Percentiles rank a stretch among this genome's conserved stretches.
phyloP scores from a whole-genome alignment of 2,113 vertebrate species.

The Cephalophus harveyi region DNA sequence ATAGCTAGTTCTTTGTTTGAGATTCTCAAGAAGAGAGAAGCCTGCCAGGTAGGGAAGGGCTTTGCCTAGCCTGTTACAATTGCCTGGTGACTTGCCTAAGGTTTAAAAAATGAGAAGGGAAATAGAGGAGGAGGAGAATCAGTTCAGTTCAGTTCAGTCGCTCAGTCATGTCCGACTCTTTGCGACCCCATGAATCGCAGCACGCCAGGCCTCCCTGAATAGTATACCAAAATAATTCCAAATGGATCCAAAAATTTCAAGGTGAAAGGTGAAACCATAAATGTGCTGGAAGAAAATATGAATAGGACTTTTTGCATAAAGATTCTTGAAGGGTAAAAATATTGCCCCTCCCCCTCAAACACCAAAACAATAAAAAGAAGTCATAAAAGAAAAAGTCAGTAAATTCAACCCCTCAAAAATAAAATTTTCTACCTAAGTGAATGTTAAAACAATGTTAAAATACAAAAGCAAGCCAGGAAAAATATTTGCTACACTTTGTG shows the following conservation, averaged over 20 bases:
- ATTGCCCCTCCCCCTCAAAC: neutral
- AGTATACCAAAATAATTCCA: neutral
- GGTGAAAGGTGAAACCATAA: neutral
- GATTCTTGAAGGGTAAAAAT: neutral
- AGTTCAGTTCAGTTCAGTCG: too few species aligned
- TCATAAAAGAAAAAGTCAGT: neutral
- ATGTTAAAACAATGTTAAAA: neutral
- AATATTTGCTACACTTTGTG: neutral
- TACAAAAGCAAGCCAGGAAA: neutral
- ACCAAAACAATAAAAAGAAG: neutral
- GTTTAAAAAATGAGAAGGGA: neutral
- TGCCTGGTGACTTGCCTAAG: neutral
- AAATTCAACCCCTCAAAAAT: neutral
- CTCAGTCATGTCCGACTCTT: too few species aligned
- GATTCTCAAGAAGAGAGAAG: neutral
- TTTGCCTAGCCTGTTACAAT: neutral
- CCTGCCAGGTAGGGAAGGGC: neutral
- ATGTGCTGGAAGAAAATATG: neutral
- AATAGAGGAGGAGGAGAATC: neutral
- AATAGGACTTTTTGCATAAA: neutral
- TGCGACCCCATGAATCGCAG: too few species aligned
- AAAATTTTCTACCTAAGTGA: neutral
- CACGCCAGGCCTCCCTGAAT: too few species aligned
- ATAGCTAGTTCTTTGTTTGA: neutral
- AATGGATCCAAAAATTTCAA: neutral